Conservation (phyloP, 2,888 invertebrate species). For the Leistus spinibarbis region DNA sequence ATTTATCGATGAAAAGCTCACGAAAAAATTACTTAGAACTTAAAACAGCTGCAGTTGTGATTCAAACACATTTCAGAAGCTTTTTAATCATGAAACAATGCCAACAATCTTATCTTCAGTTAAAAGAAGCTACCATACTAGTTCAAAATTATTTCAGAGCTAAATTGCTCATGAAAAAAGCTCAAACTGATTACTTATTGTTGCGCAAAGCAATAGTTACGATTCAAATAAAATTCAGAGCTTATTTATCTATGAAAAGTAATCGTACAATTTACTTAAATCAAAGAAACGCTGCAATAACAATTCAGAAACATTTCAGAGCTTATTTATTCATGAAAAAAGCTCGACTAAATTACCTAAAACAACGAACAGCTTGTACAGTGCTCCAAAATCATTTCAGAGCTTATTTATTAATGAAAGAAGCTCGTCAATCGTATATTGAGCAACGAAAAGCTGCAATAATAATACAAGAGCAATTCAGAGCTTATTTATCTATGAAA, state of each 20-base stretch:
- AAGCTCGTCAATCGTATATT: constrained; percentile 49
- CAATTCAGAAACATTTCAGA: constrained; percentile 56
- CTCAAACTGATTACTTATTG: constrained; percentile 48
- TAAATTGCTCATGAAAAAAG: constrained; percentile 45
- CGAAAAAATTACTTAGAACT: constrained; percentile 38
- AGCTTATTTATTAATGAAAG: constrained; percentile 45
- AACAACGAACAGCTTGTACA: constrained; percentile 52
- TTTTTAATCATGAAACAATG: constrained; percentile 52
- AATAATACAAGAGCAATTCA: constrained; percentile 57
- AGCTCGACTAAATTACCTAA: constrained; percentile 47
- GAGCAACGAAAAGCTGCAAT: not conserved
- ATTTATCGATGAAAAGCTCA: constrained; percentile 41
- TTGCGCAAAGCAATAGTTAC: not conserved
- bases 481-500: constrained; percentile 46
- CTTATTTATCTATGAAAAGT: constrained; percentile 43
- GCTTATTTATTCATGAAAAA: constrained; percentile 53
- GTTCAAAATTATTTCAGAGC: constrained; percentile 56
- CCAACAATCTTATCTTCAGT: constrained; percentile 51
- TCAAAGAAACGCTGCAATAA: constrained; percentile 53
- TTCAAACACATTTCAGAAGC: constrained; percentile 55
- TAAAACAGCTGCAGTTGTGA: constrained; percentile 44
- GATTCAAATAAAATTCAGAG: constrained; percentile 58
- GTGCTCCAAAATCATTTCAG: constrained; percentile 56
- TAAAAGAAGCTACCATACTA: constrained; percentile 51
- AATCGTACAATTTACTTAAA: constrained; percentile 48